phyloP scores from a whole-genome alignment of 2,888 invertebrate genomes.

The Hydraecia micacea region DNA sequence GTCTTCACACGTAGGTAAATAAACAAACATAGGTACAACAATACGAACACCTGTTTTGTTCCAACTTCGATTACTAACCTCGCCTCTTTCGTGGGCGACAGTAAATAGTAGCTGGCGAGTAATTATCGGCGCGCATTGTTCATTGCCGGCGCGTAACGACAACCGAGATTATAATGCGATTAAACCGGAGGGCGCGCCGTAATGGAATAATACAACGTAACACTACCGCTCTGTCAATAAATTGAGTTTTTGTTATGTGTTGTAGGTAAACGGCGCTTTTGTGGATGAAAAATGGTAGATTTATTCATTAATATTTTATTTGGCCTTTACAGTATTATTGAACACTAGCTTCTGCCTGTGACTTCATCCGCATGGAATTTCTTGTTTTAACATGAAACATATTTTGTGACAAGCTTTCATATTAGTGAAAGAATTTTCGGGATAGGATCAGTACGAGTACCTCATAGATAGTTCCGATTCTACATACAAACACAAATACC shows the following conservation, averaged over 20 bases:
- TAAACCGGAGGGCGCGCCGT: conserved; percentile 54
- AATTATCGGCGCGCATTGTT: conserved; percentile 79
- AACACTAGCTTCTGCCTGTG: not conserved
- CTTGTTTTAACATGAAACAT: no score
- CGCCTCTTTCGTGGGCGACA: conserved; percentile 51
- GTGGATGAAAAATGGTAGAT: conserved; percentile 17
- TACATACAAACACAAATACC: no score
- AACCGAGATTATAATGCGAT: conserved; percentile 75
- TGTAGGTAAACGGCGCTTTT: conserved; percentile 24
- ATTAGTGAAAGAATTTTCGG: no score
- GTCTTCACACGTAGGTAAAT: not conserved
- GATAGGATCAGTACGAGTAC: no score
- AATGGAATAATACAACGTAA: conserved; percentile 68
- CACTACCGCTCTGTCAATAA: conserved; percentile 59
- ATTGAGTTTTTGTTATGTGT: conserved; percentile 52
- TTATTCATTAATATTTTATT: conserved; percentile 4
- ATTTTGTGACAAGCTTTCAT: no score
- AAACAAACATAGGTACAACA: conserved; percentile 12
- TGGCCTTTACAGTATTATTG: not conserved
- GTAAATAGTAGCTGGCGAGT: conserved; percentile 75
- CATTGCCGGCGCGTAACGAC: conserved; percentile 72
- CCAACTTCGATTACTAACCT: conserved; percentile 48
- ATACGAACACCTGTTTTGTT: conserved; percentile 37
- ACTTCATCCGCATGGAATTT: not conserved
- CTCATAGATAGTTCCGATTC: no score